A percentile compares a stretch with the other conserved stretches of the same genome.
These are phyloP conservation scores for Orius insidiosus DNA, from an alignment of 1,140 invertebrate genomes.

Conservation along the genomic window DNA sequence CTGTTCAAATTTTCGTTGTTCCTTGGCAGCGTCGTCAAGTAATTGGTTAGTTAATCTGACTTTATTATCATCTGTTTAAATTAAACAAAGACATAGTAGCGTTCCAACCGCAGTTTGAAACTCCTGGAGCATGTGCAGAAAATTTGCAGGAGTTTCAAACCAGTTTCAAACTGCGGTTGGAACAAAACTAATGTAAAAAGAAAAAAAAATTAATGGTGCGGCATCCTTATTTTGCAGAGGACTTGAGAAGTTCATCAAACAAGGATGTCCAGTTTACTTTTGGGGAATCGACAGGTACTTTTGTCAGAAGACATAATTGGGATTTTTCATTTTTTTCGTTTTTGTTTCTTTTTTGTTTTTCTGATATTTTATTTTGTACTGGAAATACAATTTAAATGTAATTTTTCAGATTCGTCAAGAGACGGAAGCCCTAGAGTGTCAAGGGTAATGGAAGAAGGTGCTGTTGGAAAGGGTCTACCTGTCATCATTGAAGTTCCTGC, in stretches of 20 bases:
- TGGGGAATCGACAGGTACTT: constrained; percentile 43
- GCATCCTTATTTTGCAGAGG: constrained; percentile 15
- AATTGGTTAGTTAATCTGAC: constrained; percentile 15
- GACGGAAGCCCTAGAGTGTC: constrained; percentile 35
- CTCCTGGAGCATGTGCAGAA: too few relatives aligned
- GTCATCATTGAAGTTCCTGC: constrained; percentile 31
- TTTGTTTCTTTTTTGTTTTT: constrained; percentile 12
- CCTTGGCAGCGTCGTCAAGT: constrained; percentile 50
- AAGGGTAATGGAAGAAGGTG: constrained; percentile 28
- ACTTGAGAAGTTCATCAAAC: constrained; percentile 13
- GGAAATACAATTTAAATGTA: neutral
- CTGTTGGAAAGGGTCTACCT: constrained; percentile 28
- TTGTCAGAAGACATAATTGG: constrained; percentile 1
- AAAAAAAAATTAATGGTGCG: constrained; percentile 5
- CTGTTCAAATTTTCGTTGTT: constrained; percentile 64
- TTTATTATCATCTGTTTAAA: too few relatives aligned
- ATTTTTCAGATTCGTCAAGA: constrained; percentile 33
- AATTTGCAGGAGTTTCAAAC: too few relatives aligned
- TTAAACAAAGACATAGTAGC: too few relatives aligned
- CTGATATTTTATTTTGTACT: neutral
- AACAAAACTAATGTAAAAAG: too few relatives aligned
- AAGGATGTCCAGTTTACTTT: constrained; percentile 43
- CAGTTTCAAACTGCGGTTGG: too few relatives aligned
- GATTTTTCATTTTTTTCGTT: constrained; percentile 1
- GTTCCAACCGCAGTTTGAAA: too few relatives aligned